Percentiles rank a stretch among this genome's conserved stretches.
Evolutionary conservation across 64 coral and sea anemone genomes (phyloP).

Genomic region (Dendronephthya gigantea): DNA sequence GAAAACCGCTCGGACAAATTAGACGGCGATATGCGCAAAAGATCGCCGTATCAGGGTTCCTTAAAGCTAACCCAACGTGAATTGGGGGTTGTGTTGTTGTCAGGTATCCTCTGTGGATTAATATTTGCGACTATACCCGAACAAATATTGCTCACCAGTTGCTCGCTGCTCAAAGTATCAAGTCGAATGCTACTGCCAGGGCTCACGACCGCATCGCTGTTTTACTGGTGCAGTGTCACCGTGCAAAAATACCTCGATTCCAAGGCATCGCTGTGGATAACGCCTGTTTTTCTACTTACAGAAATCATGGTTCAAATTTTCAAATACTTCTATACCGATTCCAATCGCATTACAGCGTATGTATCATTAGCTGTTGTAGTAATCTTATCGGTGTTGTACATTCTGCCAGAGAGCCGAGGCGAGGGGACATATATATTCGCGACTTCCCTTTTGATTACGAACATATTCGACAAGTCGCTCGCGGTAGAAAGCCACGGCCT

Average conservation of each 20-base stretch:
- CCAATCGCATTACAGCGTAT: not conserved
- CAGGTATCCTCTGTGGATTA: not conserved
- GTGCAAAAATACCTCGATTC: slow-evolving; percentile 7
- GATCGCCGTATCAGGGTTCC: not conserved
- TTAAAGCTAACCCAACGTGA: not conserved
- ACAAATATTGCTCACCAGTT: not conserved
- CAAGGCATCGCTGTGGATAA: not conserved
- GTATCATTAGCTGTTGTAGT: not conserved
- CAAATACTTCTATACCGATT: not conserved
- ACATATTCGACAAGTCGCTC: not conserved
- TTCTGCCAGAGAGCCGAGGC: not conserved
- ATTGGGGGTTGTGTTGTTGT: not conserved
- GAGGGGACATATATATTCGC: not conserved
- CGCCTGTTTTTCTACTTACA: not conserved
- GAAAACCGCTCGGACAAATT: not conserved
- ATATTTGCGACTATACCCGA: not conserved
- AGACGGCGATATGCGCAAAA: not conserved
- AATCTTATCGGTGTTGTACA: not conserved
- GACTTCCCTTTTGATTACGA: not conserved
- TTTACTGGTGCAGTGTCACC: not conserved
- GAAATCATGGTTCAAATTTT: not conserved
- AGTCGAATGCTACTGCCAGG: not conserved
- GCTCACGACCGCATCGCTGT: not conserved
- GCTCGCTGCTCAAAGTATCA: not conserved
- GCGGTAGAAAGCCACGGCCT: not conserved